Evolutionary conservation across 2,113 vertebrate species (phyloP).

Genomic region (Ondatra zibethicus): DNA sequence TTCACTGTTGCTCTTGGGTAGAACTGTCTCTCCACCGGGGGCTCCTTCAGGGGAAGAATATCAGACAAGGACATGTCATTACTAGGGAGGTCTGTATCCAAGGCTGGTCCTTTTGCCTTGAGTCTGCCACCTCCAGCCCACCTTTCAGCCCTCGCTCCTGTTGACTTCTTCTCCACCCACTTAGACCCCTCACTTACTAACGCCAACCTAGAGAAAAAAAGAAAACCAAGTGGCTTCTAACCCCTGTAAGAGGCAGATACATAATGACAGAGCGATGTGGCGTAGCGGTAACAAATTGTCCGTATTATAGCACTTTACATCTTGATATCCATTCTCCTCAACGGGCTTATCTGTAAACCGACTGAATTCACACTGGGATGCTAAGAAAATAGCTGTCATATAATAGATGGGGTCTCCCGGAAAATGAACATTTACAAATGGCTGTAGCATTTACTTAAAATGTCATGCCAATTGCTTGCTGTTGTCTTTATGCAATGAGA

Average conservation of each 20-base stretch:
- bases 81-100: background rate
- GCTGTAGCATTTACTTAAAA: slow-evolving; percentile 87
- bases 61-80: background rate
- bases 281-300: slow-evolving; percentile 80
- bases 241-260: slow-evolving; percentile 55
- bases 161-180: background rate
- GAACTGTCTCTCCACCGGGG: background rate
- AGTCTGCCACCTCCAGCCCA: too few species aligned
- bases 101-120: background rate
- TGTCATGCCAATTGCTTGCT: slow-evolving; percentile 83
- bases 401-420: slow-evolving; percentile 83
- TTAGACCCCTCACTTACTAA: background rate
- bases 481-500: slow-evolving; percentile 85
- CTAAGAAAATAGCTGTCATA: slow-evolving; percentile 84
- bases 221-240: background rate
- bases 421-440: slow-evolving; percentile 85
- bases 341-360: slow-evolving; percentile 83
- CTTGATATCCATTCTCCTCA: slow-evolving; percentile 81
- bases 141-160: background rate
- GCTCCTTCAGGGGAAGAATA: background rate
- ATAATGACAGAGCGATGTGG: slow-evolving; percentile 69
- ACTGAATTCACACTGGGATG: slow-evolving; percentile 81
- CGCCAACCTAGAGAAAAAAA: background rate
- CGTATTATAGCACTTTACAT: slow-evolving; percentile 83
- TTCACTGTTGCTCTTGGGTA: background rate